Percentiles rank a stretch among this genome's conserved stretches.
Conservation (phyloP, 2,113 vertebrate genomes). For the Corythornis vintsioides region DNA sequence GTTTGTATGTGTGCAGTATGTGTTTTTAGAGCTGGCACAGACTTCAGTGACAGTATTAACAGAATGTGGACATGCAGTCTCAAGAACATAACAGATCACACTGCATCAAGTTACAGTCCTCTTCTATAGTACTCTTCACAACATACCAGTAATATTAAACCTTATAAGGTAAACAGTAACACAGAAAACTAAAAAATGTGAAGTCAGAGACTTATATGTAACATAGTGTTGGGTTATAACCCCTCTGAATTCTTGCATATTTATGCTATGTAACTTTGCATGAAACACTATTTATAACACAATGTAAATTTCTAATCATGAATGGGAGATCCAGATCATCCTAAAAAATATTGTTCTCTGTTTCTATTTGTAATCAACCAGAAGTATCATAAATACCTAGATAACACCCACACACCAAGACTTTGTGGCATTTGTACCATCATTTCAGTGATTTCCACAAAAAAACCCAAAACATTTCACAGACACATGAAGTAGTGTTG, state of each 20-base stretch:
- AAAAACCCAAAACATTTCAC: neutral
- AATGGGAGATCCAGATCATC: neutral
- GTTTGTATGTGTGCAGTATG: fast-evolving
- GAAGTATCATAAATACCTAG: neutral
- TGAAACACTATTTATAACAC: neutral
- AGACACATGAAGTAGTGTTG: neutral
- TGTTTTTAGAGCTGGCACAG: neutral
- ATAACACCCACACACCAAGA: neutral
- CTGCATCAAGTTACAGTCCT: neutral
- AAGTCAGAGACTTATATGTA: neutral
- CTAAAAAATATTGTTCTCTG: neutral
- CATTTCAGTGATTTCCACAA: neutral
- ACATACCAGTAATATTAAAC: neutral
- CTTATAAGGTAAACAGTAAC: neutral
- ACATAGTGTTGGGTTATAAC: neutral
- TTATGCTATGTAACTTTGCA: neutral
- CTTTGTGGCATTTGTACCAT: neutral
- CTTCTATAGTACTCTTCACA: neutral
- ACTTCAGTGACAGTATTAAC: neutral
- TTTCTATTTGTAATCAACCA: neutral
- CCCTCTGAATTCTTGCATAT: neutral
- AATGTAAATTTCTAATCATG: neutral
- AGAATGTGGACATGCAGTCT: neutral
- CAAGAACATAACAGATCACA: neutral
- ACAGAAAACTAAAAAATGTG: neutral